Percentiles rank a stretch among this genome's conserved stretches.
Conservation (phyloP, 2,797 vertebrate species). For the Takifugu rubripes region DNA sequence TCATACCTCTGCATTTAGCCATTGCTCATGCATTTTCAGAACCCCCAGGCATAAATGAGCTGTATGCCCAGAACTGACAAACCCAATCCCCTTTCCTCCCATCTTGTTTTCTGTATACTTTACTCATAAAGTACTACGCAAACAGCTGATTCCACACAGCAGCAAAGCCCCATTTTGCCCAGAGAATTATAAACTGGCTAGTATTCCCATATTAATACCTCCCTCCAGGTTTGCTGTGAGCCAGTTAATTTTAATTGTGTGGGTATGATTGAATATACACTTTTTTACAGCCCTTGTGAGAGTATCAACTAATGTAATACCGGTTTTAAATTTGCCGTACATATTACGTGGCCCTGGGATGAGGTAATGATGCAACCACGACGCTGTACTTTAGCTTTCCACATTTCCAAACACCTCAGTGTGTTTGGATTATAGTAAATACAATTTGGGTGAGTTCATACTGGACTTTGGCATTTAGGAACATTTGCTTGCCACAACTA, state of each 20-base stretch:
- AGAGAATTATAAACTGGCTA: slow-evolving; percentile 21
- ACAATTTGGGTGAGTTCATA: too few species aligned
- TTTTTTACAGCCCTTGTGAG: not conserved
- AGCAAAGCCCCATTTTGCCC: slow-evolving; percentile 30
- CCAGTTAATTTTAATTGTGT: slow-evolving; percentile 18
- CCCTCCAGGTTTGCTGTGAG: slow-evolving; percentile 11
- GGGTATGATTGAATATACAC: slow-evolving; percentile 17
- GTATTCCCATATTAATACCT: slow-evolving; percentile 6
- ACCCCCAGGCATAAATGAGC: slow-evolving; percentile 9
- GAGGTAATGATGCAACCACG: slow-evolving; percentile 1
- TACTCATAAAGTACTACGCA: slow-evolving; percentile 17
- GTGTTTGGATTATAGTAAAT: not conserved
- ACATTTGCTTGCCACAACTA: too few species aligned
- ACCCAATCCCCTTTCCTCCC: not conserved
- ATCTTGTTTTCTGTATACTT: slow-evolving; percentile 9
- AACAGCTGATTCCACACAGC: slow-evolving; percentile 3
- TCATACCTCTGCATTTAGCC: not conserved
- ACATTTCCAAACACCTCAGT: not conserved
- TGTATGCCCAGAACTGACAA: slow-evolving; percentile 7
- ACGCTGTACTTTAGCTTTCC: not conserved
- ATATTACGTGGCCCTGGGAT: slow-evolving; percentile 1
- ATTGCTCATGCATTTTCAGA: not conserved
- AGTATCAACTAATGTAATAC: slow-evolving; percentile 6
- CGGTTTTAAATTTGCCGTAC: not conserved
- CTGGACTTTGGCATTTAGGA: too few species aligned